phyloP scores from a whole-genome alignment of 2,797 vertebrate genomes.

The Sebastes iracundus region DNA sequence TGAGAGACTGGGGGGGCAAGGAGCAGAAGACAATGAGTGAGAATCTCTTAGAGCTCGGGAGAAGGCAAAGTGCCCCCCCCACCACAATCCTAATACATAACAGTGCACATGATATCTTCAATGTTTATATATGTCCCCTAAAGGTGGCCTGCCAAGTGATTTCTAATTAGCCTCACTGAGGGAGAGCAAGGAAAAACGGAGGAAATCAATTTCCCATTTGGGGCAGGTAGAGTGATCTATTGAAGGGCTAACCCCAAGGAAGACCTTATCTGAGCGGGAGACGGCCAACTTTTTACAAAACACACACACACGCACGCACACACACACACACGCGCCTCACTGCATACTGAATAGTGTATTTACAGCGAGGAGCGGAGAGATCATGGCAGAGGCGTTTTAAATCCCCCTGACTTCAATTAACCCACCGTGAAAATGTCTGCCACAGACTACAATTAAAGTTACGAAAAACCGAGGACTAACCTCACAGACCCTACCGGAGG shows the following conservation, averaged over 20 bases:
- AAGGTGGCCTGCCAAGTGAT: slow-evolving; percentile 52
- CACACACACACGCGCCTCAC: not conserved
- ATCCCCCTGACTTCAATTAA: slow-evolving; percentile 79
- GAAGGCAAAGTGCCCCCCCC: not conserved
- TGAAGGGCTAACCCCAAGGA: slow-evolving; percentile 61
- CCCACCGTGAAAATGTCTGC: slow-evolving; percentile 58
- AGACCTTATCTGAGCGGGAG: slow-evolving; percentile 63
- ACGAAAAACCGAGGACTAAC: slow-evolving; percentile 49
- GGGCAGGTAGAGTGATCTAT: slow-evolving; percentile 71
- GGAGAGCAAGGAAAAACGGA: slow-evolving; percentile 50
- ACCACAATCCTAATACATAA: slow-evolving; percentile 2
- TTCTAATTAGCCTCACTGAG: slow-evolving; percentile 72
- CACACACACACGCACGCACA: not conserved
- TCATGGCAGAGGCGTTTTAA: slow-evolving; percentile 65
- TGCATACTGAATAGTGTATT: slow-evolving; percentile 59
- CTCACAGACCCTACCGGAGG: slow-evolving; percentile 14
- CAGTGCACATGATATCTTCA: slow-evolving; percentile 21
- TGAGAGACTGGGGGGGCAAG: not conserved
- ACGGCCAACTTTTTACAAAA: slow-evolving; percentile 42
- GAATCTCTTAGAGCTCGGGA: not conserved
- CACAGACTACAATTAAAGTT: slow-evolving; percentile 61
- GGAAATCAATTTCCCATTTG: slow-evolving; percentile 79
- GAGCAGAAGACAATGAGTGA: slow-evolving; percentile 16
- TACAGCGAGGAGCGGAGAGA: slow-evolving; percentile 41
- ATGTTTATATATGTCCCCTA: slow-evolving; percentile 39